Conservation (phyloP, 2,113 vertebrate genomes). For the Electrona antarctica region DNA sequence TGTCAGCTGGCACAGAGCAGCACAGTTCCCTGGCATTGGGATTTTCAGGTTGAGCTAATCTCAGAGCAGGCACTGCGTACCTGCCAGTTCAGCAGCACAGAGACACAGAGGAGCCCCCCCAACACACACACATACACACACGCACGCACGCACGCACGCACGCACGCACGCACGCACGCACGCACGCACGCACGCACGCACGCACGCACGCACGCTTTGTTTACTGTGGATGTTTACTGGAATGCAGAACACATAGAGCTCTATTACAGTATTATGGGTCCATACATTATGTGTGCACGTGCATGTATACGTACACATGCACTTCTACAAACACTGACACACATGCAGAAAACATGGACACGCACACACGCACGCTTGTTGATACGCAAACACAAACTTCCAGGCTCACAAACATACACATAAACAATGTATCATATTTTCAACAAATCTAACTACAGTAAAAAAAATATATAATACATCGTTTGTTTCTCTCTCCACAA, state of each 20-base stretch:
- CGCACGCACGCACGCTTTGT: background rate
- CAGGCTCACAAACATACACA: too few species aligned
- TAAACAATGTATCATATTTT: too few species aligned
- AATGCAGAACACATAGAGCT: background rate
- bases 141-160: constrained; percentile 15
- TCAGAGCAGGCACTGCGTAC: constrained; percentile 41
- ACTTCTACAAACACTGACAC: too few species aligned
- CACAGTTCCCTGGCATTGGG: constrained; percentile 41
- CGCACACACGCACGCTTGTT: background rate
- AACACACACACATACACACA: background rate
- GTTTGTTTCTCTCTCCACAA: too few species aligned
- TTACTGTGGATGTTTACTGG: background rate
- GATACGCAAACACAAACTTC: too few species aligned
- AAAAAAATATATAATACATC: too few species aligned
- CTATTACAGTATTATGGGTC: background rate
- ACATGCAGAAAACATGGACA: too few species aligned
- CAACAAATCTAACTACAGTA: too few species aligned
- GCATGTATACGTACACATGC: background rate
- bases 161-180: constrained; percentile 2
- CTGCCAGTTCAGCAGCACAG: constrained; percentile 46
- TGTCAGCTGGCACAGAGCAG: constrained; percentile 55
- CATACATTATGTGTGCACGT: background rate
- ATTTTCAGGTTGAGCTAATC: constrained; percentile 68
- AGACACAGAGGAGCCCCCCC: constrained; percentile 5
- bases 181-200: background rate